phyloP scores from a whole-genome alignment of 2,888 invertebrate species.

The Teleogryllus oceanicus region DNA sequence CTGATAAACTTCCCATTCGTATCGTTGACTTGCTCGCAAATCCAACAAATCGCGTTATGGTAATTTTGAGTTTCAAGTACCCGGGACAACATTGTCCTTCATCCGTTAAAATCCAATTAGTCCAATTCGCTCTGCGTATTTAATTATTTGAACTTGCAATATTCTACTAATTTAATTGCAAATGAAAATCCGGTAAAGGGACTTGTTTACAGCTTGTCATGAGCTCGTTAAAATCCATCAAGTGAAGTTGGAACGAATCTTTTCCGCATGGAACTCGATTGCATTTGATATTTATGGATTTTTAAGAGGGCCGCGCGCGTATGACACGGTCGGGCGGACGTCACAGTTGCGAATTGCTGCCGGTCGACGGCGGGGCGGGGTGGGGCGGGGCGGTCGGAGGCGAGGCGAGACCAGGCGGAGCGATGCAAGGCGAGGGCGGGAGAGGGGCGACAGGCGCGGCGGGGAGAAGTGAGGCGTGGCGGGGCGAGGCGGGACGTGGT shows the following conservation, averaged over 20 bases:
- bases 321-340: background rate
- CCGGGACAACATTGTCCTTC: background rate
- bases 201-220: constrained; percentile 10
- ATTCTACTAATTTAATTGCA: constrained; percentile 18
- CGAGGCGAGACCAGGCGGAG: no score
- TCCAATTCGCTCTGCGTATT: background rate
- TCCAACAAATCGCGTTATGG: background rate
- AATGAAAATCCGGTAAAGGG: constrained; percentile 3
- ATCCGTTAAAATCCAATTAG: constrained; percentile 1
- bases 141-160: constrained; percentile 9
- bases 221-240: constrained; percentile 11
- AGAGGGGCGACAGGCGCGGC: no score
- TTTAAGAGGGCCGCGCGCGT: background rate
- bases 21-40: background rate
- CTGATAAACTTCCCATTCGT: background rate
- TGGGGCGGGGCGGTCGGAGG: no score
- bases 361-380: no score
- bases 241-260: constrained; percentile 3
- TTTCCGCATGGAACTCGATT: background rate
- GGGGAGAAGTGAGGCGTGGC: no score
- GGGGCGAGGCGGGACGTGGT: background rate
- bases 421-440: no score
- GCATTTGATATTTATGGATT: background rate
- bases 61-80: background rate
- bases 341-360: background rate